Evolutionary conservation across 2,113 vertebrate species (phyloP).

Genomic region (Salvelinus namaycush): DNA sequence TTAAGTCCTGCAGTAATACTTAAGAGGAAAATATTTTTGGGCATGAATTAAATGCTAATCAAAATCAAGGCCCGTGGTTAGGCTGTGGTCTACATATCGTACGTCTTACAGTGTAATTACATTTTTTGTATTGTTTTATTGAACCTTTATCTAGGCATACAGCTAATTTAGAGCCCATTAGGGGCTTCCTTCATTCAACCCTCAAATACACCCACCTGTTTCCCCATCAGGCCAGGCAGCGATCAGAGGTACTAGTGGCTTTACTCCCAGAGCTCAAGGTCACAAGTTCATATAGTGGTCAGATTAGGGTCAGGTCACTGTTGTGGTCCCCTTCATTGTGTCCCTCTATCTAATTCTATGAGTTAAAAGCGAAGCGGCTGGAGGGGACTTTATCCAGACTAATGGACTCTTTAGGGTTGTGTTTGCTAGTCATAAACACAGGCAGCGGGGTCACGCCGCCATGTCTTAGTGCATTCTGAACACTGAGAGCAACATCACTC

Average conservation of each 20-base stretch:
- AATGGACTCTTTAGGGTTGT: constrained; percentile 68
- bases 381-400: constrained; percentile 28
- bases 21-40: background rate
- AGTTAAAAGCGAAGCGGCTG: constrained; percentile 31
- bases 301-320: constrained; percentile 12
- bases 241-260: background rate
- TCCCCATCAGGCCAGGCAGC: too few relatives aligned
- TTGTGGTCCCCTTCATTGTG: background rate
- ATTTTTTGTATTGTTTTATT: background rate
- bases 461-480: constrained; percentile 62
- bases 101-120: background rate
- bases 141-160: background rate
- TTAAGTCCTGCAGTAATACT: background rate
- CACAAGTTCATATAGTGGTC: background rate
- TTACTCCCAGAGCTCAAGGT: background rate
- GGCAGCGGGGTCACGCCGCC: constrained; percentile 66
- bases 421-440: constrained; percentile 66
- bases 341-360: background rate
- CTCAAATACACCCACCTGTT: background rate
- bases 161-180: background rate
- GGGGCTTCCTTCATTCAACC: constrained; percentile 1
- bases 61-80: background rate
- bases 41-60: background rate
- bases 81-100: background rate
- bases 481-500: constrained; percentile 18